phyloP scores from a whole-genome alignment of 2,888 invertebrate genomes.

The Diaprepes abbreviatus region DNA sequence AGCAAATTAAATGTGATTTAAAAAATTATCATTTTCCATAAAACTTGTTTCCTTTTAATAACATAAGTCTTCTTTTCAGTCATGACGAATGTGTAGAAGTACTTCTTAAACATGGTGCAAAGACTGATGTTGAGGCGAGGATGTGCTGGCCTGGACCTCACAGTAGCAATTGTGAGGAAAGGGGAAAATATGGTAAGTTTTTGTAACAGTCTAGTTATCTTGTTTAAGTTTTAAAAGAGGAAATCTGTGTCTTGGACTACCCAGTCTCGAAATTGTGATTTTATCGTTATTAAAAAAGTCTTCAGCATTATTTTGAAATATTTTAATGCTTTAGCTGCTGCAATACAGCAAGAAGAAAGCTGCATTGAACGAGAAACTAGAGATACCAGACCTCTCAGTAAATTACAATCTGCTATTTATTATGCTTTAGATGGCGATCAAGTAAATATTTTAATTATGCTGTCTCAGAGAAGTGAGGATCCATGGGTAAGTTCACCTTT shows the following conservation, averaged over 20 bases:
- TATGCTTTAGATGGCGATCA: constrained; percentile 83
- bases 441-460: constrained; percentile 76
- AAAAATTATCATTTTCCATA: no score
- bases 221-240: no score
- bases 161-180: constrained; percentile 78
- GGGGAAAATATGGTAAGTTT: constrained; percentile 74
- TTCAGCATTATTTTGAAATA: background rate
- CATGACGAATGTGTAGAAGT: constrained; percentile 79
- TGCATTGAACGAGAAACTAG: constrained; percentile 65
- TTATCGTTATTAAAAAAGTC: no score
- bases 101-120: constrained; percentile 77
- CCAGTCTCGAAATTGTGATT: no score
- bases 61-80: constrained; percentile 62
- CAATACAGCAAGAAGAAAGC: constrained; percentile 70
- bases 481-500: constrained; percentile 71
- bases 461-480: constrained; percentile 78
- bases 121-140: constrained; percentile 78
- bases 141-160: constrained; percentile 84
- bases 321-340: constrained; percentile 54
- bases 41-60: no score
- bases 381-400: constrained; percentile 65
- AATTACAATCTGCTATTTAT: constrained; percentile 79
- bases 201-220: no score
- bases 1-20: no score
- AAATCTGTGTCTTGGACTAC: no score